Evolutionary conservation across 2,113 vertebrate genomes (phyloP), one percentile per base, ranked within the genome.

Genomic region (Centropus unirufus): DNA sequence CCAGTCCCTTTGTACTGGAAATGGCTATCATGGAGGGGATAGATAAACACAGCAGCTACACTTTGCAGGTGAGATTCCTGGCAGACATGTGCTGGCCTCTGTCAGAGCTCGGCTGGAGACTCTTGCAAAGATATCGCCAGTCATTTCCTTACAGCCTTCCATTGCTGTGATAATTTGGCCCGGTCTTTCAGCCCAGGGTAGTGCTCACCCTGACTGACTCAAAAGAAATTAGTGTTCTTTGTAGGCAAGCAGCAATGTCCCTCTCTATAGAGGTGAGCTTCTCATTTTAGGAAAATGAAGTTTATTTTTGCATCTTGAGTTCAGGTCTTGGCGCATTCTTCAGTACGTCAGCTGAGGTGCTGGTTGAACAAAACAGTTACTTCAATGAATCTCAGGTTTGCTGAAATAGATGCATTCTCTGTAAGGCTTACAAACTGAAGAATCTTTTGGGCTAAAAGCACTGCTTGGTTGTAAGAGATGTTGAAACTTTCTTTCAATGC

Each of bases 61-160:
- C 36, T 36, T 36, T 36, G 36, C 36, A 36, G 36, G 36, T 14
- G 30, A 42, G 61, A 49, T 30, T 20, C 17, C 62, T n/a, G 32
- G 69, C 44, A 46, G 27, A 46, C 44, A 52, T 4, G 11, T 42
- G 44, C 13, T 59, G 32, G 63, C 19, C 12, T 49, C 63, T 63
- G 36, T 14, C 26, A 42, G 40, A 74, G n/a, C 62, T 49, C 47
- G n/a, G 30, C 23, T 49, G 55, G 47, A 40, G 44, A 30, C 26
- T 22, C 62, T 57, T 2, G 3, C 76, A 44, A 78, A 39, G 5
- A 5, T 21, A 32, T 12, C 36, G 9, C 47, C 46, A 18, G n/a
- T 46, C 0, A 0, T 36, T 89, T 74, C 66, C 21, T 86, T 58
- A 36, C 26, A 16, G 4, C 12, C 21, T 84, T 7, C 39, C 1